These are phyloP conservation scores for Charina bottae DNA, from an alignment of 2,113 vertebrate genomes.

Conservation along the genomic window DNA sequence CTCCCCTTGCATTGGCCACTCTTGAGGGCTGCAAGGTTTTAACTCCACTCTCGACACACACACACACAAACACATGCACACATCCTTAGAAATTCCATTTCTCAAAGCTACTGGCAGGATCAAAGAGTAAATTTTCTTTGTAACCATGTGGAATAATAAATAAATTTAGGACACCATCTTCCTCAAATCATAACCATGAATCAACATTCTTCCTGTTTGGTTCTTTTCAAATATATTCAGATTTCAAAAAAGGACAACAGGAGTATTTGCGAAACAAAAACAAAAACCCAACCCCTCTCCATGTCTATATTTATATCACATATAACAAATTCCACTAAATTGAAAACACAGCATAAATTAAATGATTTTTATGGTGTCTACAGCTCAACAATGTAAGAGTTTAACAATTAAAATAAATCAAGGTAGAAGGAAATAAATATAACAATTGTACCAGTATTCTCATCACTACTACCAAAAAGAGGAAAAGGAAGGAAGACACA, in stretches of 20 bases:
- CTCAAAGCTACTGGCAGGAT: background rate
- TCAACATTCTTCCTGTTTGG: background rate
- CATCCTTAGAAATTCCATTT: background rate
- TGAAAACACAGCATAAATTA: constrained; percentile 84
- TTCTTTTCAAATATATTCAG: constrained; percentile 21
- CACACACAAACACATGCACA: background rate
- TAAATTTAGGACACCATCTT: background rate
- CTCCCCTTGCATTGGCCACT: background rate
- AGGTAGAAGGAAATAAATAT: constrained; percentile 86
- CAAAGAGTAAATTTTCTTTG: background rate
- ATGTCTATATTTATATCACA: constrained; percentile 84
- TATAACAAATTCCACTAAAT: constrained; percentile 80
- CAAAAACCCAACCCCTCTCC: constrained; percentile 68
- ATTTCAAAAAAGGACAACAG: constrained; percentile 52
- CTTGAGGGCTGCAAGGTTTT: background rate
- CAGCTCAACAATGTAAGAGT: constrained; percentile 73
- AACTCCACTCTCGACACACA: background rate
- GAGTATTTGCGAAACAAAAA: constrained; percentile 69
- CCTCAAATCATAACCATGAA: constrained; percentile 7
- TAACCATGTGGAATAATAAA: background rate
- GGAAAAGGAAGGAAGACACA: constrained; percentile 63
- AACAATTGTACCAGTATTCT: constrained; percentile 77
- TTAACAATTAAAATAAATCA: constrained; percentile 79
- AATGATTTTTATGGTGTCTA: constrained; percentile 76
- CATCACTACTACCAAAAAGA: constrained; percentile 70